Evolutionary conservation across 2,113 vertebrate species (phyloP).

Genomic region (Chascanopsetta lugubris): DNA sequence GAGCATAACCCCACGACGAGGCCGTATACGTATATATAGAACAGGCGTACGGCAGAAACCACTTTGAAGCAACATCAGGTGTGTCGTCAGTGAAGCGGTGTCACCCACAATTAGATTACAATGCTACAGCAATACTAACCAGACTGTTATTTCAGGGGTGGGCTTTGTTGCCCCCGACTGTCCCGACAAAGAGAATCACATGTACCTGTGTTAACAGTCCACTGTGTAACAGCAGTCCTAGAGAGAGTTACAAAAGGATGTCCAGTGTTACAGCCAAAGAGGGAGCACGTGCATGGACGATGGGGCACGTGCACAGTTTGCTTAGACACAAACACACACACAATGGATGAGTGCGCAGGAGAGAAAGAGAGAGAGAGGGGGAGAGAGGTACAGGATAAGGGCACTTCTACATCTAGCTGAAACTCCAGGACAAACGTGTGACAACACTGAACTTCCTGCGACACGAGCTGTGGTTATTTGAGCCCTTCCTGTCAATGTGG

Average conservation of each 20-base stretch:
- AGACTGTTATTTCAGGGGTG: conserved; percentile 15
- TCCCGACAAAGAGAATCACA: conserved; percentile 32
- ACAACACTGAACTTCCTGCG: conserved; percentile 26
- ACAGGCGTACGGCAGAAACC: conserved; percentile 61
- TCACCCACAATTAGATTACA: conserved; percentile 47
- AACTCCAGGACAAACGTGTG: conserved; percentile 34
- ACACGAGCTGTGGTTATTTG: conserved; percentile 31
- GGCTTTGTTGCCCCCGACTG: background rate
- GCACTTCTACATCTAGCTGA: conserved; percentile 80
- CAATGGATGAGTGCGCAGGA: background rate
- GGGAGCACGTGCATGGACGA: conserved; percentile 38
- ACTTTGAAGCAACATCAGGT: conserved; percentile 59
- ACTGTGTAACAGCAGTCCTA: conserved; percentile 74
- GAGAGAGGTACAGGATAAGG: conserved; percentile 77
- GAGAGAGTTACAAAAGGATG: conserved; percentile 69
- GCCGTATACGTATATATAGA: conserved; percentile 50
- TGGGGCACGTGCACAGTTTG: conserved; percentile 18
- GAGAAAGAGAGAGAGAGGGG: conserved; percentile 30
- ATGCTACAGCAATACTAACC: conserved; percentile 66
- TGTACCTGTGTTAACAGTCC: conserved; percentile 66
- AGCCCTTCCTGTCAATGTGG: conserved; percentile 51
- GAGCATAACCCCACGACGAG: conserved; percentile 66
- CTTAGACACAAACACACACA: background rate
- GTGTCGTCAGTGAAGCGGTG: conserved; percentile 55
- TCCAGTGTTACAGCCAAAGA: conserved; percentile 73